phyloP scores from a whole-genome alignment of 2,797 vertebrate species.

The Loriculus beryllinus region DNA sequence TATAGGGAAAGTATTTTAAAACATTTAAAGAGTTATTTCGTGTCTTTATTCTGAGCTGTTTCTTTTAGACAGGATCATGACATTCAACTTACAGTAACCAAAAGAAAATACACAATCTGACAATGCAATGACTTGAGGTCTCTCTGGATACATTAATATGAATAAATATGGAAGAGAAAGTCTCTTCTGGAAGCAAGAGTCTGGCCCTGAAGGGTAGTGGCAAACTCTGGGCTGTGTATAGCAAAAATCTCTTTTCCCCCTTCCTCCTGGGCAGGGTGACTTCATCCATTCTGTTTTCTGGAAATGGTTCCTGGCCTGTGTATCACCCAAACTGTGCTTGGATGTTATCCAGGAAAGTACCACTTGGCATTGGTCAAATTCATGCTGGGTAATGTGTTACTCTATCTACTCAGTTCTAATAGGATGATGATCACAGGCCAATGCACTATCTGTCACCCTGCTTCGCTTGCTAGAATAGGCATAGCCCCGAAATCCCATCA shows the following conservation, averaged over 20 bases:
- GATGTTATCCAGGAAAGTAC: not conserved
- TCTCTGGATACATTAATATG: not conserved
- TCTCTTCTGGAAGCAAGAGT: not conserved
- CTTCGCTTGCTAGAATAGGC: not conserved
- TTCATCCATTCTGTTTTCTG: not conserved
- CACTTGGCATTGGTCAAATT: not conserved
- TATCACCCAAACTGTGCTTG: not conserved
- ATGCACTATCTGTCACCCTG: not conserved
- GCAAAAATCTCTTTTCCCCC: not conserved
- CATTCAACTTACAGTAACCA: not conserved
- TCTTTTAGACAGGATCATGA: not conserved
- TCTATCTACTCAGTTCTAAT: not conserved
- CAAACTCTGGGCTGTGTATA: not conserved
- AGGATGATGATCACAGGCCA: not conserved
- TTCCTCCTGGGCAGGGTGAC: not conserved
- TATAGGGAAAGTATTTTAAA: not conserved
- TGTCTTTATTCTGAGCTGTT: not conserved
- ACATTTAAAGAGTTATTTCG: not conserved
- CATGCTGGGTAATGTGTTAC: not conserved
- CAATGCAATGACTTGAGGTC: too few species aligned
- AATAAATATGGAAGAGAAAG: not conserved
- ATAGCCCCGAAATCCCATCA: not conserved
- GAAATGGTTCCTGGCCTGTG: not conserved
- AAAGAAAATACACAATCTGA: not conserved
- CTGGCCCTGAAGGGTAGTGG: not conserved